A percentile compares a stretch with the other conserved stretches of the same genome.
Conservation (phyloP, 2,888 invertebrate species). For the Xestia sexstrigata region DNA sequence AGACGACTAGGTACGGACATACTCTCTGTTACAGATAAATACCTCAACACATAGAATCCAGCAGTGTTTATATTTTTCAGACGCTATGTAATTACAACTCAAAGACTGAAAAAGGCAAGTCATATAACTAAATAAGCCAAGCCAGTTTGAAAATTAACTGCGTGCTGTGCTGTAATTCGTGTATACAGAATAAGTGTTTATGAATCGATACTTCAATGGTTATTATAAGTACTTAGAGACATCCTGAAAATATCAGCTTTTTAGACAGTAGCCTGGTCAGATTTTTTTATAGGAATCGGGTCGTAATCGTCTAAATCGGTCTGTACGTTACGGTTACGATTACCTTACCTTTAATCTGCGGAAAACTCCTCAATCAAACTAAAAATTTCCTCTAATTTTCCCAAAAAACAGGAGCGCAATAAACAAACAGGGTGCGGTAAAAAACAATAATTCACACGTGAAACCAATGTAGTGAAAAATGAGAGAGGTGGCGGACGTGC, state of each 20-base stretch:
- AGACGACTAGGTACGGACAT: not conserved
- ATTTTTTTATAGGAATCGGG: not conserved
- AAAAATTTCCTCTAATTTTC: slow-evolving; percentile 42
- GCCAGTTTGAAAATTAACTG: not conserved
- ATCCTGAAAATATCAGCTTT: not conserved
- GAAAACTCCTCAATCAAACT: not conserved
- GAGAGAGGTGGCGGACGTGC: slow-evolving; percentile 87
- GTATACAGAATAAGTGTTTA: not conserved
- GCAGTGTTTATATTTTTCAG: too few relatives aligned
- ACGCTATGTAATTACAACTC: not conserved
- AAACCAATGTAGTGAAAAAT: slow-evolving; percentile 91
- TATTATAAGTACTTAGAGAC: not conserved
- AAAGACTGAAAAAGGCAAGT: not conserved
- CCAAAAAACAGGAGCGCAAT: slow-evolving; percentile 62
- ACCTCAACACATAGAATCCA: too few relatives aligned
- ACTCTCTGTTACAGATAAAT: too few relatives aligned
- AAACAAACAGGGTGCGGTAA: slow-evolving; percentile 79
- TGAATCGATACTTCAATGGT: not conserved
- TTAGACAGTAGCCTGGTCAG: not conserved
- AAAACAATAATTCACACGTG: slow-evolving; percentile 90
- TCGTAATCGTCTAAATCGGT: not conserved
- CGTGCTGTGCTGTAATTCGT: not conserved
- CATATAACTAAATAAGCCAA: not conserved
- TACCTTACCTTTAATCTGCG: not conserved
- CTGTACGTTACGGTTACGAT: not conserved